Percentiles rank a stretch among this genome's conserved stretches.
phyloP scores from a whole-genome alignment of 1,140 invertebrate species.

The Delia radicum region DNA sequence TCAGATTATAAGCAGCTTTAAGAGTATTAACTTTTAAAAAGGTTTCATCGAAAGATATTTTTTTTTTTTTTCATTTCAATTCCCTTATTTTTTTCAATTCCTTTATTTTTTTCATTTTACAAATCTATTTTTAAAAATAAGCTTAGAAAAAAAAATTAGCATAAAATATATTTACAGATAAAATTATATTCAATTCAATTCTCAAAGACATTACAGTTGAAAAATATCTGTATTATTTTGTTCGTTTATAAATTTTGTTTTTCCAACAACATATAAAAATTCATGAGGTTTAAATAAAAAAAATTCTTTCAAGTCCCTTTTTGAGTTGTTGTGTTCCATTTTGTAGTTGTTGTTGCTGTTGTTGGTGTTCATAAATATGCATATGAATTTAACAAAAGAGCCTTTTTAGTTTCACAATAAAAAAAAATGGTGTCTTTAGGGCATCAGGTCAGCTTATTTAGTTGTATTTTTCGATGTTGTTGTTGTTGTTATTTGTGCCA shows the following conservation, averaged over 20 bases:
- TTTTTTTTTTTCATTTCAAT: not conserved
- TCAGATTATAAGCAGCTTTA: not conserved
- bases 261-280: not conserved
- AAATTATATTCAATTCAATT: not conserved
- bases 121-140: not conserved
- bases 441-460: slow-evolving; percentile 17
- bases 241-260: not conserved
- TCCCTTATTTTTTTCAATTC: no score
- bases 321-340: not conserved
- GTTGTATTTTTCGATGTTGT: not conserved
- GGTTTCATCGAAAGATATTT: not conserved
- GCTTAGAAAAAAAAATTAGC: not conserved
- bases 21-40: not conserved
- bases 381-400: not conserved
- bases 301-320: not conserved
- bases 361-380: not conserved
- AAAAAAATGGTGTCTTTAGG: slow-evolving; percentile 11
- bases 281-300: not conserved
- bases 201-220: no score
- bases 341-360: not conserved
- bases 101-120: not conserved
- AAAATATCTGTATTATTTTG: no score
- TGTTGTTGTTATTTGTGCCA: not conserved
- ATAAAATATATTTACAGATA: no score
- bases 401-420: not conserved